phyloP scores from a whole-genome alignment of 2,888 invertebrate species.

The Molorchus minor region DNA sequence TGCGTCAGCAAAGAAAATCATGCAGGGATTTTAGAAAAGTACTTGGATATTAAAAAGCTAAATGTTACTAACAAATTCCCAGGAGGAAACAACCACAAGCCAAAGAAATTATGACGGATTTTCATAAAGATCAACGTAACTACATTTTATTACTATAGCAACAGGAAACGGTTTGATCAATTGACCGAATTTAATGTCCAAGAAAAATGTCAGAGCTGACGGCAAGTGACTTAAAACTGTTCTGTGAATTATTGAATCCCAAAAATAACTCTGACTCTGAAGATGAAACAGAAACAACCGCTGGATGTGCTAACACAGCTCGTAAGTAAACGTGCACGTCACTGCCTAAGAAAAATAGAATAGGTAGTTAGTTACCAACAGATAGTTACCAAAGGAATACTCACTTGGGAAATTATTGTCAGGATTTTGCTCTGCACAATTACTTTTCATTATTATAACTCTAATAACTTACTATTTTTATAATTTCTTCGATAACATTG shows the following conservation, averaged over 20 bases:
- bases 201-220: constrained; percentile 48
- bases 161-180: constrained; percentile 29
- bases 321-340: constrained; percentile 9
- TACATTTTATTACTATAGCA: too few species aligned
- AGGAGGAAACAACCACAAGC: neutral
- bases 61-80: too few species aligned
- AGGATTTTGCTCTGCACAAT: neutral
- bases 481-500: too few species aligned
- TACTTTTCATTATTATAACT: neutral
- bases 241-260: constrained; percentile 56
- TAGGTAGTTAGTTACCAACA: neutral
- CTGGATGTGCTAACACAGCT: constrained; percentile 29
- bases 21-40: too few species aligned
- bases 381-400: neutral
- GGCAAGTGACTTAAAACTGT: constrained; percentile 54
- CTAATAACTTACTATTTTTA: neutral
- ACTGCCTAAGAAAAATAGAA: neutral
- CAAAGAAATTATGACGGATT: neutral
- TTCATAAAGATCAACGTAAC: neutral
- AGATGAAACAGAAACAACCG: constrained; percentile 49
- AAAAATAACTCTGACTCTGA: constrained; percentile 54
- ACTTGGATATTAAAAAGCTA: too few species aligned
- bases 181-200: neutral
- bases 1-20: too few species aligned
- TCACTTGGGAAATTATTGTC: neutral